Evolutionary conservation across 2,797 vertebrate genomes (phyloP).

Genomic region (Leptodon cayanensis): DNA sequence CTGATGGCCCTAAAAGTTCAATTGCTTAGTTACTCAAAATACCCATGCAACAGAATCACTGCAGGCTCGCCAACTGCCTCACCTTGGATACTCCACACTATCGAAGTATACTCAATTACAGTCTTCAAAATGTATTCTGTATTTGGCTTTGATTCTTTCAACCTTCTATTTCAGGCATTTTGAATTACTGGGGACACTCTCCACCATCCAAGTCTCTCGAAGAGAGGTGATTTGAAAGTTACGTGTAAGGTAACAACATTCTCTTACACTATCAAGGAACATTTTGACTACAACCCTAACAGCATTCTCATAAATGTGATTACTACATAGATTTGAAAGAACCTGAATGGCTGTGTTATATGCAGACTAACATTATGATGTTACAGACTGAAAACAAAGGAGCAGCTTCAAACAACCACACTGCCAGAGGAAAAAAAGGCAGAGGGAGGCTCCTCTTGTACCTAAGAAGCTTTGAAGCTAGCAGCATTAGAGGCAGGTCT

Average conservation of each 20-base stretch:
- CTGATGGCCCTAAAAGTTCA: background rate
- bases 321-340: background rate
- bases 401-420: conserved; percentile 28
- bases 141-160: background rate
- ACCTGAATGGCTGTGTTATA: background rate
- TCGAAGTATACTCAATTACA: background rate
- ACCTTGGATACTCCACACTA: background rate
- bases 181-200: background rate
- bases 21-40: background rate
- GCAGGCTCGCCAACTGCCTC: background rate
- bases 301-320: conserved; percentile 3
- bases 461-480: conserved; percentile 36
- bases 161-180: background rate
- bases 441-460: conserved; percentile 25
- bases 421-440: background rate
- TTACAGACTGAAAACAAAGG: conserved; percentile 44
- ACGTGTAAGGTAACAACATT: background rate
- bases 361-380: conserved; percentile 2
- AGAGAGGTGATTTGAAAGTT: background rate
- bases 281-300: background rate
- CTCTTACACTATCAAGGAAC: background rate
- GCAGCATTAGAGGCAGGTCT: conserved; percentile 20
- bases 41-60: background rate
- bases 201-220: background rate
- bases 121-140: background rate